Conservation (phyloP, 2,888 invertebrate genomes). For the Meta bourneti region DNA sequence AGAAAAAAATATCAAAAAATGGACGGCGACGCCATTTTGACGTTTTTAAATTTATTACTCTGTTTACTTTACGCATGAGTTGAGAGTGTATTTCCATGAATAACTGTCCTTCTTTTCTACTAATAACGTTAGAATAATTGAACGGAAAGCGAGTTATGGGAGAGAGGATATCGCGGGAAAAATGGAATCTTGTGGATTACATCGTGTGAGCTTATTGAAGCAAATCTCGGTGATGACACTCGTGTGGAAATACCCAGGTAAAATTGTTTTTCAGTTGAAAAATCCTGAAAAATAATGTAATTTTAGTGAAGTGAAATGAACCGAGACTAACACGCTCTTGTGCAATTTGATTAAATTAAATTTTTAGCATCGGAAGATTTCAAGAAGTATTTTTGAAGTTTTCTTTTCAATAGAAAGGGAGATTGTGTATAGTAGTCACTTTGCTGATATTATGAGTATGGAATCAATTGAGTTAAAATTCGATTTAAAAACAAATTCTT, state of each 20-base stretch:
- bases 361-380: neutral
- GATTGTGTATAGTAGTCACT: too few species aligned
- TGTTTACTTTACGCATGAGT: slow-evolving; percentile 27
- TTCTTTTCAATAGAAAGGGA: neutral
- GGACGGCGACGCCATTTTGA: neutral
- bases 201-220: slow-evolving; percentile 2
- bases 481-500: too few species aligned
- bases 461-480: too few species aligned
- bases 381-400: neutral
- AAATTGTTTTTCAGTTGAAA: neutral
- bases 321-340: neutral
- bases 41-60: neutral
- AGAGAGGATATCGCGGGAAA: neutral
- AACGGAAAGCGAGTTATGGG: neutral
- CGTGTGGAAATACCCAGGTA: neutral
- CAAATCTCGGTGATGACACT: neutral
- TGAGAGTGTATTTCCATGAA: neutral
- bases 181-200: neutral
- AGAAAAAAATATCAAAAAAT: slow-evolving; percentile 3
- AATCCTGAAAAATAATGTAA: slow-evolving; percentile 17
- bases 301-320: neutral
- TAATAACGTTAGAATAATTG: neutral
- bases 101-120: neutral
- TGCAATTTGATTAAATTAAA: neutral
- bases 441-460: too few species aligned